phyloP scores from a whole-genome alignment of 2,797 vertebrate species.

The Sebastes trivittatus region DNA sequence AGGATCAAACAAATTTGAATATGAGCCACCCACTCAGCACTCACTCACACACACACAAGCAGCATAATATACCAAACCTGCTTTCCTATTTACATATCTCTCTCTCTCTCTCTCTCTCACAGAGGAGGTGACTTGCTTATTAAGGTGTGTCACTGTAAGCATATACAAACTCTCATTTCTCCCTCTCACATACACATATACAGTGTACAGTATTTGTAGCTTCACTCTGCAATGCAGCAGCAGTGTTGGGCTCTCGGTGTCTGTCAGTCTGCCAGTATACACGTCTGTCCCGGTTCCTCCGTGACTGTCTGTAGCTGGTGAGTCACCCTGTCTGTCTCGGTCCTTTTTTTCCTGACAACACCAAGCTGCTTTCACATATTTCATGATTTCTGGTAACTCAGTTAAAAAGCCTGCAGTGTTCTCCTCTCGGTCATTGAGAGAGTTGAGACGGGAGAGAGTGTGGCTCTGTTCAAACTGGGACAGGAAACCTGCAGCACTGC shows the following conservation, averaged over 20 bases:
- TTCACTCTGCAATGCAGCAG: constrained; percentile 13
- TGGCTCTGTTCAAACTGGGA: background rate
- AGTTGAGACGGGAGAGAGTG: background rate
- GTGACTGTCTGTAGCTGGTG: background rate
- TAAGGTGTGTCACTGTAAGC: constrained; percentile 37
- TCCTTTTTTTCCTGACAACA: background rate
- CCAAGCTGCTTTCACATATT: background rate
- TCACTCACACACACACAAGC: constrained; percentile 5
- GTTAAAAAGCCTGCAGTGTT: background rate
- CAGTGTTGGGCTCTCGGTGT: background rate
- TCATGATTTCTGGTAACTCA: background rate
- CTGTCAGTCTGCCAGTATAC: background rate
- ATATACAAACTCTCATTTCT: background rate
- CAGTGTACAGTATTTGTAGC: background rate
- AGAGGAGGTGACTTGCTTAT: constrained; percentile 7
- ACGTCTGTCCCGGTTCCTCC: background rate
- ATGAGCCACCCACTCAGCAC: constrained; percentile 15
- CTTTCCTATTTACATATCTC: background rate
- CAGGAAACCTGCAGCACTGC: background rate
- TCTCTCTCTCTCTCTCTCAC: background rate
- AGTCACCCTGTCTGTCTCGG: background rate
- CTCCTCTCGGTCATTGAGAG: background rate
- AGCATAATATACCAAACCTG: background rate
- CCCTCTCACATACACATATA: background rate
- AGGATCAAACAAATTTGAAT: constrained; percentile 45